phyloP scores from a whole-genome alignment of 2,888 invertebrate species.

The Rapana venosa region DNA sequence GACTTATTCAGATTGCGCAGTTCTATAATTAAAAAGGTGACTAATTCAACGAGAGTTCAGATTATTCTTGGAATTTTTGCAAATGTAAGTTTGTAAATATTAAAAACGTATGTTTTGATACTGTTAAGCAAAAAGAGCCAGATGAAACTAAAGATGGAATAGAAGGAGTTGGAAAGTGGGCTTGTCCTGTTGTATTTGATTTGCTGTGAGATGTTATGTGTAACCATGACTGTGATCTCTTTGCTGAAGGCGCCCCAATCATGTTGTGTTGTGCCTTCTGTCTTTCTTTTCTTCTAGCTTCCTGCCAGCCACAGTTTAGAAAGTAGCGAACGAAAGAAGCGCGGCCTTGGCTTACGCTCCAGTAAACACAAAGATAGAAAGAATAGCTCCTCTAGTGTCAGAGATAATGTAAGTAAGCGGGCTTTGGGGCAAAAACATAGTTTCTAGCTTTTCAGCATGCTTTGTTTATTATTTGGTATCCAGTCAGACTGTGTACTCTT shows the following conservation, averaged over 20 bases:
- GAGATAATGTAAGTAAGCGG: slow-evolving; percentile 41
- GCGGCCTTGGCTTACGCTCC: slow-evolving; percentile 53
- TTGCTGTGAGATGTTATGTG: neutral
- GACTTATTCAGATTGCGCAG: no score
- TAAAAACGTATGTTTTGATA: no score
- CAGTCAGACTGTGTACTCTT: neutral
- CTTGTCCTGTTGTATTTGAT: slow-evolving; percentile 2
- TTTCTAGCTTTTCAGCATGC: neutral
- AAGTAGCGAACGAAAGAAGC: slow-evolving; percentile 62
- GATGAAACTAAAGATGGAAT: no score
- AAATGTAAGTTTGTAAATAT: no score
- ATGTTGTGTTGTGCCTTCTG: slow-evolving; percentile 10
- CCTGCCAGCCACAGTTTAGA: slow-evolving; percentile 45
- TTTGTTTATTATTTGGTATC: neutral
- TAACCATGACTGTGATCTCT: neutral
- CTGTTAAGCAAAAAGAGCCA: no score
- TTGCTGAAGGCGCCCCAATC: neutral
- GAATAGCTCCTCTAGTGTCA: slow-evolving; percentile 48
- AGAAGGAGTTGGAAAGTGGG: neutral
- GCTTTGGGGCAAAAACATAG: neutral
- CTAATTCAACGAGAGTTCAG: no score
- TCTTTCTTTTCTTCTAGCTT: slow-evolving; percentile 35
- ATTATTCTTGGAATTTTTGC: no score
- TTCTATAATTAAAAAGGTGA: no score
- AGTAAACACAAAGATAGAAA: slow-evolving; percentile 63